A percentile compares a stretch with the other conserved stretches of the same genome.
phyloP scores from a whole-genome alignment of 2,888 invertebrate species.

The Serripes groenlandicus region DNA sequence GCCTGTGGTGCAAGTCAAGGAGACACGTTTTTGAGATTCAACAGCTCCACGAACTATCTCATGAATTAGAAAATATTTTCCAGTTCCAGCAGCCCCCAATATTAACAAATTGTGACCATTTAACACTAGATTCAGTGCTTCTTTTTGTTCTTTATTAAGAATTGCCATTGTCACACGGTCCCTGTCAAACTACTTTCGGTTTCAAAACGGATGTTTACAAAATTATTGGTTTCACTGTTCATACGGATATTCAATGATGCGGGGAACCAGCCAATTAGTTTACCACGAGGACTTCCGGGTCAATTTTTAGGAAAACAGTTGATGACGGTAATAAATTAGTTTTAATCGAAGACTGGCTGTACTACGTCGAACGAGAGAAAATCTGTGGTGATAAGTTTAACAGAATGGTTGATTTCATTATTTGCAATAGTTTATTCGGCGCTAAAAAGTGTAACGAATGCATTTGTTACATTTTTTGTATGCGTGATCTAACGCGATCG shows the following conservation, averaged over 20 bases:
- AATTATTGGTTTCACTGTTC: background rate
- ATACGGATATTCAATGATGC: too few species aligned
- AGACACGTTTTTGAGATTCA: conserved; percentile 1
- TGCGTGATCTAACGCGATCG: too few species aligned
- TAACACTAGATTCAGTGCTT: conserved; percentile 27
- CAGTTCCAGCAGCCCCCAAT: conserved; percentile 42
- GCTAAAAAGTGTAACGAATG: background rate
- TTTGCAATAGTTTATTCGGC: background rate
- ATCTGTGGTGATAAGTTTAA: background rate
- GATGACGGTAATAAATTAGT: too few species aligned
- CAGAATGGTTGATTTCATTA: too few species aligned
- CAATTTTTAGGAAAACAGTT: too few species aligned
- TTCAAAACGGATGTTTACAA: background rate
- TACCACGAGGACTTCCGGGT: background rate
- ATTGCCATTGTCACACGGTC: background rate
- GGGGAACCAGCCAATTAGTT: conserved; percentile 2
- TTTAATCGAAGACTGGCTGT: background rate
- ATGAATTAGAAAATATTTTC: conserved; percentile 32
- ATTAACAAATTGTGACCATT: conserved; percentile 43
- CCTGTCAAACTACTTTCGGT: background rate
- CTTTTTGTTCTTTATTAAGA: conserved; percentile 36
- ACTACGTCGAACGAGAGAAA: background rate
- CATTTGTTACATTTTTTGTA: background rate
- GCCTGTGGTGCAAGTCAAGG: conserved; percentile 49
- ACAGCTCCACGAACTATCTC: conserved; percentile 9